phyloP scores from a whole-genome alignment of 2,113 vertebrate genomes.

The Raphicerus campestris region DNA sequence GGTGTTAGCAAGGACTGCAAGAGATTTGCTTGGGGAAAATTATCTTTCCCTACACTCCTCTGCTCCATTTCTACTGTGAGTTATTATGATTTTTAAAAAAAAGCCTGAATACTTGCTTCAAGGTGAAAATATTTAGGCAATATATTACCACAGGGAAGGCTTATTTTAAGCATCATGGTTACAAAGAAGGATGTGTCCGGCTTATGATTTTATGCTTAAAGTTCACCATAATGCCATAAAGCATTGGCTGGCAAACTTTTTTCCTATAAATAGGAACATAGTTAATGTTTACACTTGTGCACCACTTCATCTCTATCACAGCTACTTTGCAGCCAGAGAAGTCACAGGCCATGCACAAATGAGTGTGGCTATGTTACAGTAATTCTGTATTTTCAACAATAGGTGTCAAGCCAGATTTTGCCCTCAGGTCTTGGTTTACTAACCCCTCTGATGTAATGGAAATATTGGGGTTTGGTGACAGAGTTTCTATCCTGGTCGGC shows the following conservation, averaged over 20 bases:
- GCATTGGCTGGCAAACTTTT: background rate
- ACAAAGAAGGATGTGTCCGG: background rate
- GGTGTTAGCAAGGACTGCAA: slow-evolving; percentile 31
- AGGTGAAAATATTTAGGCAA: slow-evolving; percentile 60
- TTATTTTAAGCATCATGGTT: slow-evolving; percentile 50
- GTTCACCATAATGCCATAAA: background rate
- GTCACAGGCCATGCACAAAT: background rate
- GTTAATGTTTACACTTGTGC: background rate
- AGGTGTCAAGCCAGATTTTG: no score
- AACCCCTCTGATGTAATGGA: background rate
- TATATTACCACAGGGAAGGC: slow-evolving; percentile 41
- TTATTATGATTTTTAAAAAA: slow-evolving; percentile 29
- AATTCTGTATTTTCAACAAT: background rate
- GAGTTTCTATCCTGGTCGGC: background rate
- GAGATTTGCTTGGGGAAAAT: slow-evolving; percentile 51
- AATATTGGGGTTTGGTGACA: background rate
- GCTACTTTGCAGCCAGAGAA: background rate
- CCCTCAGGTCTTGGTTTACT: no score
- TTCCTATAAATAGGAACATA: background rate
- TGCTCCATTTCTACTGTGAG: slow-evolving; percentile 26
- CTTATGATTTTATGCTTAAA: background rate
- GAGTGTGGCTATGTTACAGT: no score
- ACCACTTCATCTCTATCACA: background rate
- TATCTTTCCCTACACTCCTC: background rate
- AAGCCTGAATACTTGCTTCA: slow-evolving; percentile 41